Base-by-base conservation (phyloP, 1,140 invertebrate species). In the Stenopsyche tienmushanensis region DNA sequence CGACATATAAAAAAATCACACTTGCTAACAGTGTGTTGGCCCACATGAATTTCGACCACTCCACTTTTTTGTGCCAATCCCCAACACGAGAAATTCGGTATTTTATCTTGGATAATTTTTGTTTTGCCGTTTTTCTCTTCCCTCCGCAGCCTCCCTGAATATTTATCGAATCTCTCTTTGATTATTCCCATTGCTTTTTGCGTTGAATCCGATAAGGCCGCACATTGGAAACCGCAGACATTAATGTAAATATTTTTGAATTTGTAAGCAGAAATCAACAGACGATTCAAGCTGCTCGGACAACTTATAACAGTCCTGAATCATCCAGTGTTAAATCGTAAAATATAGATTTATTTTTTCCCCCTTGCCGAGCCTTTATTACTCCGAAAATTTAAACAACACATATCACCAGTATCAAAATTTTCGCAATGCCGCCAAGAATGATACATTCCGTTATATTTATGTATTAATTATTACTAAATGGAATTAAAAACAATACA, bases 161-260 rank as follows among this genome's bases (percentile, higher is more conserved):
- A 57, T 57, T 57, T 57, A 57, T 57, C 42, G 54, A 21, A 29
- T 15, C 39, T 39, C 26, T 57, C 42, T 57, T 57, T 29, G 54
- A 57, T 57, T 57, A 57, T 57, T 26, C 39, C 26, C 34, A 29
- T 57, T 39, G 54, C 26, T 57, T 57, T 57, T 57, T 57, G 54
- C 54, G 29, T 34, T 34, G 29, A 18, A 57, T 57, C 54, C 29
- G 54, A 57, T 57, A 57, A 57, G 39, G 52, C 26, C 21, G 29
- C 25, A 29, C 24, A 23, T 25, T 26, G 39, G 34, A 57, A 57
- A 57, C 13, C 53, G n/a, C 53, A 20, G 23, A 29, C 54, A 57
- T 57, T 57, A 42, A 57, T 57, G 54, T 57, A 57, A 57, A 57
- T 57, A 57, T 57, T 39, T 57, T 29, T 57, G 54, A 57, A 57